Conservation (phyloP, 92 coral and sea anemone genomes). For the Phymanthus crucifer region DNA sequence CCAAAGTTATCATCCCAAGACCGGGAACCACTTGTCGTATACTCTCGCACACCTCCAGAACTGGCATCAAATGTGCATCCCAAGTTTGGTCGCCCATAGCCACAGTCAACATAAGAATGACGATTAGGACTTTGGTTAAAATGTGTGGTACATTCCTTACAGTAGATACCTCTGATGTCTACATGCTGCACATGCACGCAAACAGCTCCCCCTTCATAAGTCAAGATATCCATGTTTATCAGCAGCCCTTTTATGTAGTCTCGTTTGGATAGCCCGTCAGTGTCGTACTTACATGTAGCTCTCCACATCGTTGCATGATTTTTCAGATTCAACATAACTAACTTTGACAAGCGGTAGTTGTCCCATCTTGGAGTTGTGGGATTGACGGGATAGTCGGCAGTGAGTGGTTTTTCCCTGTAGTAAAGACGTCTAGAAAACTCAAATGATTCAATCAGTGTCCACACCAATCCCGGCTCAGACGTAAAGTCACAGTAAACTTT, state of each 20-base stretch:
- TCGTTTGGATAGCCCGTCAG: neutral
- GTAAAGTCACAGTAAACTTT: conserved; percentile 34
- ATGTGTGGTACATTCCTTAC: conserved; percentile 18
- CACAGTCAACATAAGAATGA: conserved; percentile 16
- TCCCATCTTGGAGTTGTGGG: conserved; percentile 7
- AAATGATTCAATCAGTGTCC: conserved; percentile 47
- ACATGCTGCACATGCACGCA: conserved; percentile 14
- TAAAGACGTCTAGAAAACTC: neutral
- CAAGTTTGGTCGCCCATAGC: neutral
- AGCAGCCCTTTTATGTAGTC: conserved; percentile 26
- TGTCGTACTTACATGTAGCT: conserved; percentile 38
- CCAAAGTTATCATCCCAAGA: conserved; percentile 35
- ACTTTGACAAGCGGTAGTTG: conserved; percentile 24
- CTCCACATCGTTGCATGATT: conserved; percentile 25
- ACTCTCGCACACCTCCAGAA: neutral
- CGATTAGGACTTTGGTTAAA: neutral
- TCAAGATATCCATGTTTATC: conserved; percentile 4
- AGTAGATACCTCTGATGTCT: conserved; percentile 10
- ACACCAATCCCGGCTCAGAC: conserved; percentile 28
- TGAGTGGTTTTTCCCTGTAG: neutral
- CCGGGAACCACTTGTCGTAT: neutral
- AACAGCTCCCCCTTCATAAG: neutral
- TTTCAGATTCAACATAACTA: conserved; percentile 14
- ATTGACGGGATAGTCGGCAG: conserved; percentile 12
- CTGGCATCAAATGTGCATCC: neutral